Percentiles rank a stretch among this genome's conserved stretches.
Evolutionary conservation across 2,797 vertebrate genomes (phyloP).

Genomic region (Calcarius lapponicus): DNA sequence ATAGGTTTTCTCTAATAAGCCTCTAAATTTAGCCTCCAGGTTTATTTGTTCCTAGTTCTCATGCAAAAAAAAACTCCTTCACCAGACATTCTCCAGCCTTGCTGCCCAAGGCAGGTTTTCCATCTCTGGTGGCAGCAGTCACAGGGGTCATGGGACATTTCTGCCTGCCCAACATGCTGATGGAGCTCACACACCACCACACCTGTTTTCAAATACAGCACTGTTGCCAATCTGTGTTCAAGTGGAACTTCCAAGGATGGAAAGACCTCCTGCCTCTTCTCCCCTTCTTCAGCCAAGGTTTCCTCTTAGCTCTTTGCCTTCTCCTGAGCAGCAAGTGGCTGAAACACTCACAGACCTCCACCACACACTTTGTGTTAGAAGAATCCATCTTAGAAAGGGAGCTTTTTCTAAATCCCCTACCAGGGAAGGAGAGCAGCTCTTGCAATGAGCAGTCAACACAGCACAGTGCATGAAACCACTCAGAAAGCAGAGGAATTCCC

Average conservation of each 20-base stretch:
- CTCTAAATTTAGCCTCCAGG: background rate
- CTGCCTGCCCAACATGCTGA: background rate
- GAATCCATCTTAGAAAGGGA: background rate
- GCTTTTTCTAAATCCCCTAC: fast-evolving
- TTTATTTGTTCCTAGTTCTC: background rate
- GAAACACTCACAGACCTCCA: background rate
- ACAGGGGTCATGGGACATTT: background rate
- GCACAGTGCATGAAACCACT: background rate
- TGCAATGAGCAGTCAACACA: background rate
- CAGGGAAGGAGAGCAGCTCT: background rate
- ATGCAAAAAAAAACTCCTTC: background rate
- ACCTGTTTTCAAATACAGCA: fast-evolving
- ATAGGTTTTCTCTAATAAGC: background rate
- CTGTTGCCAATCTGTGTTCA: background rate
- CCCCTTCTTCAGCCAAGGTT: background rate
- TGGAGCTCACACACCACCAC: background rate
- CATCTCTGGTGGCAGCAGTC: background rate
- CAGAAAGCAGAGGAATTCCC: background rate
- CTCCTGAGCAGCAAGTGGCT: background rate
- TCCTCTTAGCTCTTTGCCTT: background rate
- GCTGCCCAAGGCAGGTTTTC: background rate
- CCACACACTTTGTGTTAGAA: background rate
- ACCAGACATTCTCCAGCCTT: background rate
- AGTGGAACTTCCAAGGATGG: background rate
- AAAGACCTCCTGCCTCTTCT: background rate